These are phyloP conservation scores for Sinocyclocheilus maitianheensis DNA, from an alignment of 2,113 vertebrate species.

Conservation along the genomic window DNA sequence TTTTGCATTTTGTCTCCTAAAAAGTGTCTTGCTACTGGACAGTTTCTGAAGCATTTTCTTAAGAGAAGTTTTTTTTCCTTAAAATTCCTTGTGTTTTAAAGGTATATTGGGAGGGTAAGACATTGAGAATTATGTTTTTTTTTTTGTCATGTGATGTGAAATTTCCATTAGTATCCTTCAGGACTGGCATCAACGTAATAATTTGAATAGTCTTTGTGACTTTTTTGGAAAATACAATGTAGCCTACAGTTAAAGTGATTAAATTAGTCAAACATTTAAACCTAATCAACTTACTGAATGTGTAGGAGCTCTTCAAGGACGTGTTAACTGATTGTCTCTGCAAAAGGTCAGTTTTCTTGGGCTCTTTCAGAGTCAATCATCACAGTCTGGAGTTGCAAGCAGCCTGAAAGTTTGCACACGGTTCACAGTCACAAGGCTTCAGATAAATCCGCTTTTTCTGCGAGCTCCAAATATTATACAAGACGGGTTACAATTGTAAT, in stretches of 20 bases:
- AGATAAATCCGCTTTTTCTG: constrained; percentile 39
- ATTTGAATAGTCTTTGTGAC: not conserved
- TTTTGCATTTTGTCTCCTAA: no score
- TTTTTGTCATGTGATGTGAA: not conserved
- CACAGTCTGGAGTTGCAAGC: not conserved
- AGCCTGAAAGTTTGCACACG: constrained; percentile 70
- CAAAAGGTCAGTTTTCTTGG: not conserved
- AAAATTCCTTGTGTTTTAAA: no score
- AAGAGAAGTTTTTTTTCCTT: not conserved
- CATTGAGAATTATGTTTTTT: not conserved
- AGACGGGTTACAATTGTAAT: not conserved
- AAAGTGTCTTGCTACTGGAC: not conserved
- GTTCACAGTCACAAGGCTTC: constrained; percentile 70
- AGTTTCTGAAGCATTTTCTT: not conserved
- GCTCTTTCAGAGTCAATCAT: not conserved
- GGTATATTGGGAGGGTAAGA: no score
- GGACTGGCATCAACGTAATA: not conserved
- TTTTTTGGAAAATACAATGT: not conserved
- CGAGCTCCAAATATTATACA: not conserved
- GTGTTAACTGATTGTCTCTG: not conserved
- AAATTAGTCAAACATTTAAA: not conserved
- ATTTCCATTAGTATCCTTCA: not conserved
- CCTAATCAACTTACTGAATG: not conserved
- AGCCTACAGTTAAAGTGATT: not conserved
- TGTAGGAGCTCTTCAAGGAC: not conserved